Evolutionary conservation across 2,797 vertebrate species (phyloP).

Genomic region (Mastacembelus armatus): DNA sequence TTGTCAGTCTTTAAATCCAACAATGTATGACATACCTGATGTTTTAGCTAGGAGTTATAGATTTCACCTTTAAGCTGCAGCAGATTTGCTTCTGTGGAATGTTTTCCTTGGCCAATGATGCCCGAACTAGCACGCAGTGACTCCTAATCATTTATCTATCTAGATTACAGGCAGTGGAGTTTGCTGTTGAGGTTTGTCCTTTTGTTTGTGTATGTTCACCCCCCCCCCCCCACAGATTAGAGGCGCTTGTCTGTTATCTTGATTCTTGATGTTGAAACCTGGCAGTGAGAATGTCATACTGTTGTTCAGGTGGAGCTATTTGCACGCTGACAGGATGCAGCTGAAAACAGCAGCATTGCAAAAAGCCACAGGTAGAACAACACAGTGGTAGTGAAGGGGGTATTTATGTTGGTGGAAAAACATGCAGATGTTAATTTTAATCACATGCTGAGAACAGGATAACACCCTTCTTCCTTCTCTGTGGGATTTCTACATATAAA

Average conservation of each 20-base stretch:
- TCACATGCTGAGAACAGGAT: neutral
- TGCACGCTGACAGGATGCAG: neutral
- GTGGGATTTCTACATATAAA: neutral
- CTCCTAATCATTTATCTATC: conserved; percentile 19
- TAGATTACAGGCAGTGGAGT: conserved; percentile 2
- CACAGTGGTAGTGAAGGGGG: neutral
- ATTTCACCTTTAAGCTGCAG: no score
- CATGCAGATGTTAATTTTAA: no score
- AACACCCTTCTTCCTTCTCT: no score
- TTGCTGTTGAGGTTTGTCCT: neutral
- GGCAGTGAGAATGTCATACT: no score
- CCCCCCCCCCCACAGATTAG: neutral
- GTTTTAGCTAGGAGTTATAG: no score
- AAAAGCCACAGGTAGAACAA: conserved; percentile 1
- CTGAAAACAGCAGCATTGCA: neutral
- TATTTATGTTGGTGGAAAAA: neutral
- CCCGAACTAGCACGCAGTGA: no score
- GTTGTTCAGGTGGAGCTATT: neutral
- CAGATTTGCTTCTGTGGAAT: no score
- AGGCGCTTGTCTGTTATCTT: neutral
- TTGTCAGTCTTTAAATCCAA: no score
- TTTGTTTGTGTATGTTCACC: no score
- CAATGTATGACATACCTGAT: no score
- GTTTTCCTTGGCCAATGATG: neutral
- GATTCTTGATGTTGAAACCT: neutral